Evolutionary conservation across 2,888 invertebrate genomes (phyloP).

Genomic region (Xylophagus ater): DNA sequence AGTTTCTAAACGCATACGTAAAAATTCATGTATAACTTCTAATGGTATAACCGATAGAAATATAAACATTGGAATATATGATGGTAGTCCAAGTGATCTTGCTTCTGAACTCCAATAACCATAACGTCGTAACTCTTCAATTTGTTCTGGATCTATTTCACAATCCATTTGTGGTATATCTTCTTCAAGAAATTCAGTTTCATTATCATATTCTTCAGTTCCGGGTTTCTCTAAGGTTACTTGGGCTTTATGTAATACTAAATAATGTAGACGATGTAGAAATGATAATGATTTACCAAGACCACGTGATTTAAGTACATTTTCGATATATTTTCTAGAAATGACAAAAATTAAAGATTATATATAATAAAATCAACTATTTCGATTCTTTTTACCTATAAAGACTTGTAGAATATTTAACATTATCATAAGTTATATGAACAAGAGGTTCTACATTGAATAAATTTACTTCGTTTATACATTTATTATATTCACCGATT

Average conservation of each 20-base stretch:
- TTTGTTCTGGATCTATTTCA: slow-evolving; percentile 33
- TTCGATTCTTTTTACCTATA: slow-evolving; percentile 35
- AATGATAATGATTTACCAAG: slow-evolving; percentile 70
- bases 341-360: too few species aligned
- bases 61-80: slow-evolving; percentile 73
- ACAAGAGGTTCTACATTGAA: slow-evolving; percentile 45
- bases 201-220: slow-evolving; percentile 24
- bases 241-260: slow-evolving; percentile 58
- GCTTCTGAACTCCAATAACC: slow-evolving; percentile 72
- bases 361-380: too few species aligned
- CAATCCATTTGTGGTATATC: slow-evolving; percentile 34
- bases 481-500: slow-evolving; percentile 18
- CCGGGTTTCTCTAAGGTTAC: slow-evolving; percentile 53
- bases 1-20: slow-evolving; percentile 72
- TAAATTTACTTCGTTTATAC: slow-evolving; percentile 35
- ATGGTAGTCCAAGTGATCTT: slow-evolving; percentile 65
- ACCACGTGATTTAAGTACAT: slow-evolving; percentile 77
- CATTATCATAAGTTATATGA: slow-evolving; percentile 41
- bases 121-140: slow-evolving; percentile 41
- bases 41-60: slow-evolving; percentile 76
- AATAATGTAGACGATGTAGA: slow-evolving; percentile 59
- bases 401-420: slow-evolving; percentile 42
- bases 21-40: slow-evolving; percentile 87
- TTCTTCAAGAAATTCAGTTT: slow-evolving; percentile 40
- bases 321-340: slow-evolving; percentile 71